Conservation (phyloP, 37 sponge, comb jelly and placozoan genomes). For the Chondrilla cf. caribensis region DNA sequence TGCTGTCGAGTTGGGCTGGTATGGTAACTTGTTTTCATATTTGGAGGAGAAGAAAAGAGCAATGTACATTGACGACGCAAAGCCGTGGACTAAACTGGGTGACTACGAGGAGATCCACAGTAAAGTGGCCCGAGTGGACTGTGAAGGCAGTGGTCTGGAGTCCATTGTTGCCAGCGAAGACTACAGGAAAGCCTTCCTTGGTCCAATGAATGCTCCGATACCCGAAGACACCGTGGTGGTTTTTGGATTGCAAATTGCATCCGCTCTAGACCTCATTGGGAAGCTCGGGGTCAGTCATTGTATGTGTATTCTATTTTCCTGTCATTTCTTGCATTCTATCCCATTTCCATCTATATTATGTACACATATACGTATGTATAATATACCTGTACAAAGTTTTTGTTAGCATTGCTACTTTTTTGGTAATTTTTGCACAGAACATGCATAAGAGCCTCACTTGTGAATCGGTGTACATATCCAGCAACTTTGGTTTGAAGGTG, state of each 20-base stretch:
- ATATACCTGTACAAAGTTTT: too few relatives aligned
- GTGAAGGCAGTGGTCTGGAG: background rate
- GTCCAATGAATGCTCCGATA: background rate
- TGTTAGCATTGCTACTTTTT: too few relatives aligned
- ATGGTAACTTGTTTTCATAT: background rate
- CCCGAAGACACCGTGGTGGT: background rate
- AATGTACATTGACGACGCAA: background rate
- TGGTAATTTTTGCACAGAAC: too few relatives aligned
- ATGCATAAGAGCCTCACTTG: background rate
- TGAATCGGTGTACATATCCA: conserved; percentile 7
- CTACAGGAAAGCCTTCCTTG: background rate
- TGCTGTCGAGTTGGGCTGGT: conserved; percentile 7
- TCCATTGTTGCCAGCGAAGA: background rate
- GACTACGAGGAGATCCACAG: background rate
- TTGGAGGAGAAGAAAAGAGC: background rate
- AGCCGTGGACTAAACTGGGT: background rate
- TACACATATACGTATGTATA: too few relatives aligned
- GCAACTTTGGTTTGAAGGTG: background rate
- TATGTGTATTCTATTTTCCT: too few relatives aligned
- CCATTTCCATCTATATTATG: background rate
- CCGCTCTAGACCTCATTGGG: background rate
- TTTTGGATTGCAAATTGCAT: background rate
- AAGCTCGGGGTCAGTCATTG: background rate
- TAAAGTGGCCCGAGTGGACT: background rate
- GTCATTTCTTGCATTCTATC: too few relatives aligned